These are phyloP conservation scores for Mormyrus hasselquistii DNA, from an alignment of 2,797 vertebrate species.

Conservation along the genomic window DNA sequence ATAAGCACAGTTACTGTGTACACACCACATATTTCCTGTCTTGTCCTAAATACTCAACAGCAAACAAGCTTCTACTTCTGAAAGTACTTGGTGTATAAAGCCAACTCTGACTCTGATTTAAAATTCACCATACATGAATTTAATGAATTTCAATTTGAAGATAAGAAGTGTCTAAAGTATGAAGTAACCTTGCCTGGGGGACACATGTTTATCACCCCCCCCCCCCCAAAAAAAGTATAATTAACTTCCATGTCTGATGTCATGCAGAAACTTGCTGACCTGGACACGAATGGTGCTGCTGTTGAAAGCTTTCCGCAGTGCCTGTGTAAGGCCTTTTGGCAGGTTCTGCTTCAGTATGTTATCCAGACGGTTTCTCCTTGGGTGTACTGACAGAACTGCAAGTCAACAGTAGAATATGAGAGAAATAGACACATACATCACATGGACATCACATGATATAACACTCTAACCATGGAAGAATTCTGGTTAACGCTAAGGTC, in stretches of 20 bases:
- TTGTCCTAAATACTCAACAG: neutral
- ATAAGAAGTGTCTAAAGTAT: neutral
- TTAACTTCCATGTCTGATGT: slow-evolving; percentile 1
- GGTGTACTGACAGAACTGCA: slow-evolving; percentile 83
- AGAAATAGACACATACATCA: neutral
- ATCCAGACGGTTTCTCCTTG: slow-evolving; percentile 75
- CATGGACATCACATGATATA: neutral
- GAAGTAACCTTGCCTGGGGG: slow-evolving; percentile 3
- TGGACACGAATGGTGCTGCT: slow-evolving; percentile 72
- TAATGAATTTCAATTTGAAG: neutral
- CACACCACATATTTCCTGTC: neutral
- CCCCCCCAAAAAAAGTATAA: neutral
- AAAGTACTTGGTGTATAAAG: neutral
- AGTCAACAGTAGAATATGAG: slow-evolving; percentile 25
- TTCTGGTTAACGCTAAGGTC: neutral
- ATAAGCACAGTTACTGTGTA: neutral
- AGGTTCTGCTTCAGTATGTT: slow-evolving; percentile 78
- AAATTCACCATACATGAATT: neutral
- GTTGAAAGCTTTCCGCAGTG: slow-evolving; percentile 80
- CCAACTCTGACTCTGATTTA: neutral
- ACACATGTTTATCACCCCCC: neutral
- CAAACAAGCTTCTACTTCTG: neutral
- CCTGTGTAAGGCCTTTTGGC: slow-evolving; percentile 78
- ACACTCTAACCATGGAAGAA: neutral
- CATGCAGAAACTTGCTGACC: slow-evolving; percentile 54